Evolutionary conservation across 1,140 invertebrate species (phyloP).

Genomic region (Drosophila prosaltans): DNA sequence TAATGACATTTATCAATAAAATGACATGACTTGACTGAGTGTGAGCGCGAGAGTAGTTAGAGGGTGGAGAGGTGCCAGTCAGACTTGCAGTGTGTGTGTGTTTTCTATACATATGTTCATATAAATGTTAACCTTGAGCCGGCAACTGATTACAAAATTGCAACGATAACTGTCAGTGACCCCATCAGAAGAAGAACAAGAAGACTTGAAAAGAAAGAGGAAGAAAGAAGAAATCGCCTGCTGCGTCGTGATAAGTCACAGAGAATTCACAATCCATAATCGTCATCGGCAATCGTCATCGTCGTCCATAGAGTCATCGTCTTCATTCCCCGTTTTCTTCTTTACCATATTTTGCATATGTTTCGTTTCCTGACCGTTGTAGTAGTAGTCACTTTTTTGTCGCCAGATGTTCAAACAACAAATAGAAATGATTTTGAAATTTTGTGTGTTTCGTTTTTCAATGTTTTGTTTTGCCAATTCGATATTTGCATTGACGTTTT

Average conservation of each 20-base stretch:
- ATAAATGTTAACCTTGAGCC: constrained; percentile 70
- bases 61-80: neutral
- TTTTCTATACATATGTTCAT: neutral
- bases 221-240: constrained; percentile 20
- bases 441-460: constrained; percentile 7
- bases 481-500: constrained; percentile 59
- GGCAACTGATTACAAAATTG: constrained; percentile 79
- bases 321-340: neutral
- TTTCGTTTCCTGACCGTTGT: constrained; percentile 3
- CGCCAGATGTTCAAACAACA: constrained; percentile 4
- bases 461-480: constrained; percentile 32
- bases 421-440: constrained; percentile 27
- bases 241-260: constrained; percentile 47
- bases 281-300: constrained; percentile 8
- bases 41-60: neutral
- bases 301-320: constrained; percentile 8
- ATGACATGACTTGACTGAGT: constrained; percentile 28
- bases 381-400: neutral
- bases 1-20: constrained; percentile 59
- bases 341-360: constrained; percentile 3
- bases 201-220: neutral
- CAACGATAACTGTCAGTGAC: constrained; percentile 79
- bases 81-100: constrained; percentile 26
- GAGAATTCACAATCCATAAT: neutral
- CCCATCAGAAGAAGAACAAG: constrained; percentile 50